A percentile compares a stretch with the other conserved stretches of the same genome.
These are phyloP conservation scores for Cynocephalus volans DNA, from an alignment of 2,113 vertebrate genomes.

Conservation along the genomic window DNA sequence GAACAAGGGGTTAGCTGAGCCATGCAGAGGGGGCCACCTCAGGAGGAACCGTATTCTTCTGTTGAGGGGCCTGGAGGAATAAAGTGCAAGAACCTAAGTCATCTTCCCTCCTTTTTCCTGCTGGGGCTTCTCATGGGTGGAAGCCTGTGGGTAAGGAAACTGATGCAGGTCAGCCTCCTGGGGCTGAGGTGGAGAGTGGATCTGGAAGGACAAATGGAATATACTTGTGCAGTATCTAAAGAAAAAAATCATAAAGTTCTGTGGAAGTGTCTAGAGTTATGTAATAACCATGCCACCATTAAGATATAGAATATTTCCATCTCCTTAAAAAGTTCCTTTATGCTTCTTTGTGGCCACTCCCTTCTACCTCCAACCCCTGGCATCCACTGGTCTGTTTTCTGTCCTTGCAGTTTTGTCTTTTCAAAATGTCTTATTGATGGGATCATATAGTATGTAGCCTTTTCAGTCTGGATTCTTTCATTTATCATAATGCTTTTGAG, in stretches of 20 bases:
- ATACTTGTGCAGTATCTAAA: background rate
- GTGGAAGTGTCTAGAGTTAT: background rate
- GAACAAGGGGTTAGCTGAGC: background rate
- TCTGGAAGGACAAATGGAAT: background rate
- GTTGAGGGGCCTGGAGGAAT: background rate
- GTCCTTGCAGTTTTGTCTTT: background rate
- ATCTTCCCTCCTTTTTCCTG: background rate
- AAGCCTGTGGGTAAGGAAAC: background rate
- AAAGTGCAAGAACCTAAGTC: background rate
- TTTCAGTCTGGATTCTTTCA: background rate
- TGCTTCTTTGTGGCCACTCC: background rate
- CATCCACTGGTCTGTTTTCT: background rate
- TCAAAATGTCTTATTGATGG: background rate
- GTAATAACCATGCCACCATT: background rate
- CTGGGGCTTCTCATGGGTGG: background rate
- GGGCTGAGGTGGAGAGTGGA: background rate
- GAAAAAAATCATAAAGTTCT: background rate
- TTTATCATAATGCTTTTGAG: conserved; percentile 11
- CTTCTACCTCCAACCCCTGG: background rate
- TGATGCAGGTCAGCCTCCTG: background rate
- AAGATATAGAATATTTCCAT: background rate
- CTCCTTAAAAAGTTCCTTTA: background rate
- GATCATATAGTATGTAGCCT: background rate
- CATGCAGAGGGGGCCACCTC: background rate
- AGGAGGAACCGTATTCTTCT: background rate